phyloP scores from a whole-genome alignment of 2,797 vertebrate species.

The Margarornis squamiger region DNA sequence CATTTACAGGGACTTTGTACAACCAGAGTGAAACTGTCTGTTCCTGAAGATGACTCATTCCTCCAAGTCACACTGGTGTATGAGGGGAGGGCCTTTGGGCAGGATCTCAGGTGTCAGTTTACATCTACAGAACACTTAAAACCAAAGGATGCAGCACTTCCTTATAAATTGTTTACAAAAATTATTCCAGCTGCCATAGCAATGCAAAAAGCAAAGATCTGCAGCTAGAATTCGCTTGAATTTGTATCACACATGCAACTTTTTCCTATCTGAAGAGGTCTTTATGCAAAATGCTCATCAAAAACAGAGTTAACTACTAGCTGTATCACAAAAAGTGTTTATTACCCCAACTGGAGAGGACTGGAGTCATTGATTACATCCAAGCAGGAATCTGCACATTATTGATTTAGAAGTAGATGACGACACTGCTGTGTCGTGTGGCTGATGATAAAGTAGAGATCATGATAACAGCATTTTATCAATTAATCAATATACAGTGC shows the following conservation, averaged over 20 bases:
- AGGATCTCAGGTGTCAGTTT: background rate
- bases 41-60: background rate
- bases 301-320: background rate
- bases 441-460: background rate
- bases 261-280: background rate
- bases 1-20: background rate
- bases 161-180: background rate
- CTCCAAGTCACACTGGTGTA: background rate
- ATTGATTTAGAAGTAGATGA: background rate
- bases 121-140: background rate
- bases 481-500: background rate
- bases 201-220: background rate
- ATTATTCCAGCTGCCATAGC: background rate
- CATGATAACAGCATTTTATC: background rate
- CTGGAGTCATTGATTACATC: background rate
- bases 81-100: background rate
- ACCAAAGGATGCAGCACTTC: background rate
- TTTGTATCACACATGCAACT: background rate
- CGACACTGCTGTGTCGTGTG: background rate
- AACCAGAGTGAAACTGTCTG: background rate
- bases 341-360: background rate
- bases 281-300: background rate
- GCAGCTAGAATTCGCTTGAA: background rate
- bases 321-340: background rate
- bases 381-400: background rate